Base-by-base conservation (phyloP, 2,113 vertebrate species). In the Climacteris rufus region DNA sequence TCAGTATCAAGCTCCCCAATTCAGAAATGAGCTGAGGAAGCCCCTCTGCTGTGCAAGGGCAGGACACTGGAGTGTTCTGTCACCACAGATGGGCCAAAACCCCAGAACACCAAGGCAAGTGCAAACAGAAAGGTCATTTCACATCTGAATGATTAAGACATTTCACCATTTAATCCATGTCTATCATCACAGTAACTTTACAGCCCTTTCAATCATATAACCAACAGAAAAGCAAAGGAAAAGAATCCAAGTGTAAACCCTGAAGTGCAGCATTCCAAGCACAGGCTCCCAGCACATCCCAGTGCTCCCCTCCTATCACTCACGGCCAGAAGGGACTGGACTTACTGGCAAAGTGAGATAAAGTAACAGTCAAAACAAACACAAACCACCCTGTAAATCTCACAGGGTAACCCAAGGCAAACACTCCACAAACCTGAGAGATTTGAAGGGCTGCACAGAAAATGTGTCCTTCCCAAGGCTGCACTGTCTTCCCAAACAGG, bases 331-430 rank as follows among this genome's bases (percentile, higher is more conserved):
- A 83, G 68, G 75, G 30, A 59, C 52, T 13, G 28, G 31, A 72
- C 49, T 80, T 49, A 7, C 27, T 42, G 37, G 56, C 44, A 68
- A 87, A 87, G 33, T 4, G 27, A 90, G 92, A 96, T 90, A 96
- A 97, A 78, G 53, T 47, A 83, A 83, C 76, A 94, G 91, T 37
- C 95, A 96, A 96, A 95, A 93, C 91, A 96, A 93, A 85, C 81
- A 87, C 50, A 69, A 53, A 81, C 50, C 1, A 2, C 39, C 40
- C 79, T 63, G 75, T 12, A 77, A 96, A 90, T 88, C 95, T 91
- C 89, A 52, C 87, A 93, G 79, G 30, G 54, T 57, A 86, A 89
- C 60, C 35, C 69, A 78, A 84, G 61, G 24, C 69, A 89, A 90
- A 64, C 4, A 13, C 54, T 47, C 59, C 61, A 57, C 69, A 95